Percentiles rank a stretch among this genome's conserved stretches.
Conservation (phyloP, 1,140 invertebrate genomes). For the Chironomus striatipennis region DNA sequence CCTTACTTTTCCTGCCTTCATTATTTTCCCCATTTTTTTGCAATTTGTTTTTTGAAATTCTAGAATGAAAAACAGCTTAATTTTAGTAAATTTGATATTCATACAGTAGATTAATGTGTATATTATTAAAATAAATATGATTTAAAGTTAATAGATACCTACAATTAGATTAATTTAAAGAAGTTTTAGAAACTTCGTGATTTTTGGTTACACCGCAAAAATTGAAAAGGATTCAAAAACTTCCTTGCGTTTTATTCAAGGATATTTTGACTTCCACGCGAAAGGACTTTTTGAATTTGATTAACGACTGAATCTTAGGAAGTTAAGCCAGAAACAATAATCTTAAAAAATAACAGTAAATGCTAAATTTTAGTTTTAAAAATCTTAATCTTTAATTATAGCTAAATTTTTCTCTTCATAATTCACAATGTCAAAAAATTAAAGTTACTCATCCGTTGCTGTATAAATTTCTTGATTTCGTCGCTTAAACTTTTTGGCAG, state of each 20-base stretch:
- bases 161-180: background rate
- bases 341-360: background rate
- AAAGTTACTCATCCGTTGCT: slow-evolving; percentile 27
- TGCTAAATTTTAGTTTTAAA: background rate
- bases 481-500: slow-evolving; percentile 42
- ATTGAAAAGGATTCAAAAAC: background rate
- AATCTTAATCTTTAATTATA: background rate
- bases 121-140: background rate
- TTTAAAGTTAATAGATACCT: background rate
- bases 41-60: background rate
- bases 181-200: background rate
- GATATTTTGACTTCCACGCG: background rate
- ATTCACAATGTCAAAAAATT: background rate
- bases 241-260: no score
- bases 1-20: slow-evolving; percentile 88
- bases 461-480: slow-evolving; percentile 42
- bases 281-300: background rate
- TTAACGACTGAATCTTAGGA: no score
- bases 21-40: slow-evolving; percentile 93
- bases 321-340: no score
- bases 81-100: background rate
- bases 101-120: background rate
- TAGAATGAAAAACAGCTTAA: background rate
- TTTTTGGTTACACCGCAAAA: background rate
- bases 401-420: background rate